Evolutionary conservation across 2,113 vertebrate genomes (phyloP).

Genomic region (Tapirus terrestris): DNA sequence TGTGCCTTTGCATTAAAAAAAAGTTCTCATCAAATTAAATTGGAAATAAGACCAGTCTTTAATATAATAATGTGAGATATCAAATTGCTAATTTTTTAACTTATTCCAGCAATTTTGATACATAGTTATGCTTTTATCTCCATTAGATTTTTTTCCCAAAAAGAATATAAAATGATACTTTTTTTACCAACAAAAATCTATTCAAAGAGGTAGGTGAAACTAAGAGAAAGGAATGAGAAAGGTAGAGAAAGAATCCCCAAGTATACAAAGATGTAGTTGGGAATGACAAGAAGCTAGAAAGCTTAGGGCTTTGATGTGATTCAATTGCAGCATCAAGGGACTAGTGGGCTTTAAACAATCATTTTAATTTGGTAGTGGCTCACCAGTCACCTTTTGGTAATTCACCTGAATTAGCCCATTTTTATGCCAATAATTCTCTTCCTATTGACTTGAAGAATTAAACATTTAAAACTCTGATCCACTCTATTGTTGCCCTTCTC

Average conservation of each 20-base stretch:
- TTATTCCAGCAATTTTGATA: neutral
- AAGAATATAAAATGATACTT: neutral
- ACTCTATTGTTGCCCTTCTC: neutral
- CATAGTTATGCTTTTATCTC: neutral
- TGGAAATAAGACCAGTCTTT: neutral
- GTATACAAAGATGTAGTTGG: neutral
- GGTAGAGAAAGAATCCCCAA: neutral
- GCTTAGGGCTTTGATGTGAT: conserved; percentile 1
- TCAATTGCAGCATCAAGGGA: neutral
- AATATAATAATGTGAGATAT: neutral
- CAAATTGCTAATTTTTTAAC: neutral
- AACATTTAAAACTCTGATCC: conserved; percentile 1
- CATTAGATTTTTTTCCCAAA: neutral
- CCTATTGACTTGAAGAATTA: neutral
- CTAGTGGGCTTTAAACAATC: neutral
- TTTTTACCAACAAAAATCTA: neutral
- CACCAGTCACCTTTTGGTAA: neutral
- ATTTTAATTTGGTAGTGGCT: conserved; percentile 20
- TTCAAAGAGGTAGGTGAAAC: neutral
- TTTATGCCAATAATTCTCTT: conserved; percentile 37
- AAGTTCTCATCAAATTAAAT: neutral
- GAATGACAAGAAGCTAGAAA: neutral
- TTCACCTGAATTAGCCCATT: neutral
- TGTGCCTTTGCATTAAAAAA: neutral
- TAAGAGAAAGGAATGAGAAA: neutral